These are phyloP conservation scores for Palythoa heliodiscus DNA, from an alignment of 92 coral and sea anemone species.

Conservation along the genomic window DNA sequence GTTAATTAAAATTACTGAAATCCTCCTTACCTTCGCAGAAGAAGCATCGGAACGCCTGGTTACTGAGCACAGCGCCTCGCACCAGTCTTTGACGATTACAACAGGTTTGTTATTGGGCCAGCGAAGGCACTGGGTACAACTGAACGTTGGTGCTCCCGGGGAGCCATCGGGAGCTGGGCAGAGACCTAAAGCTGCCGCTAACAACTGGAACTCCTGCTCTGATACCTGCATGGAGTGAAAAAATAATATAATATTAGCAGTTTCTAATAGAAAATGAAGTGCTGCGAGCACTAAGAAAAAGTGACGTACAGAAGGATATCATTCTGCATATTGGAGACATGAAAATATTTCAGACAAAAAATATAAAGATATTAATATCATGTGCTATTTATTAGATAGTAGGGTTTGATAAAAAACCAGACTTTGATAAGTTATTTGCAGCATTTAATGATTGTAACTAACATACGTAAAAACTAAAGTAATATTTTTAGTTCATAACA, in stretches of 20 bases:
- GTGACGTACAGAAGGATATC: too few relatives aligned
- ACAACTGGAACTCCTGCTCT: slow-evolving; percentile 68
- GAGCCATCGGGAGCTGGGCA: slow-evolving; percentile 56
- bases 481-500: too few relatives aligned
- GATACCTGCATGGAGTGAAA: slow-evolving; percentile 55
- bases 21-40: slow-evolving; percentile 53
- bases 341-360: too few relatives aligned
- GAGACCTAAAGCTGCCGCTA: slow-evolving; percentile 67
- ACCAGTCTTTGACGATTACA: slow-evolving; percentile 77
- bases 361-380: too few relatives aligned
- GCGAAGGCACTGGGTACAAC: slow-evolving; percentile 79
- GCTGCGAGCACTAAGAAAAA: too few relatives aligned
- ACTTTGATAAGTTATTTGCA: too few relatives aligned
- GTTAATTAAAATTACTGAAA: too few relatives aligned
- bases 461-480: too few relatives aligned
- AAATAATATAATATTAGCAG: not conserved
- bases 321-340: too few relatives aligned
- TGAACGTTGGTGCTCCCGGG: slow-evolving; percentile 47
- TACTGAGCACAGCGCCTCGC: slow-evolving; percentile 67
- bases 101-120: slow-evolving; percentile 85
- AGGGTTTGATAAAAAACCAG: too few relatives aligned
- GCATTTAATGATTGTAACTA: too few relatives aligned
- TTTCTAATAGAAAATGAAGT: not conserved
- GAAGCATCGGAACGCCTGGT: slow-evolving; percentile 60
- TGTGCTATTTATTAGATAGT: too few relatives aligned